Conservation (phyloP, 2,113 vertebrate genomes). For the Larimichthys polyactis region DNA sequence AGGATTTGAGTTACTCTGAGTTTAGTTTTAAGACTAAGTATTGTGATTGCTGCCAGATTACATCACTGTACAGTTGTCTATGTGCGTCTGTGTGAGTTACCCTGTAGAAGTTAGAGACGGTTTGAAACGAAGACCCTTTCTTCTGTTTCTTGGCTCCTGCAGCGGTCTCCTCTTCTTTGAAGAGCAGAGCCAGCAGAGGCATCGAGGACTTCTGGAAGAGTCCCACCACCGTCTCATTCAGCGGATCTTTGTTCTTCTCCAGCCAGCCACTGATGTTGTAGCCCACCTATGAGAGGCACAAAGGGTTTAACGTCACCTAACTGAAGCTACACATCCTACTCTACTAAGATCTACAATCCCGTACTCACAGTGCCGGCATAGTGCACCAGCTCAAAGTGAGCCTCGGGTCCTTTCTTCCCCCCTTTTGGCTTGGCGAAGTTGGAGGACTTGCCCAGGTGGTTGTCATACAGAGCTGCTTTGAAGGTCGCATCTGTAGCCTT, state of each 20-base stretch:
- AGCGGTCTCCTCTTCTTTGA: constrained; percentile 69
- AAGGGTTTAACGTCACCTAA: neutral
- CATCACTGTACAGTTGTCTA: neutral
- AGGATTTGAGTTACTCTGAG: too few relatives aligned
- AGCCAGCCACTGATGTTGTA: constrained; percentile 87
- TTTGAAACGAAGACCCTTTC: constrained; percentile 91
- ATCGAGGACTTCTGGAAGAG: constrained; percentile 89
- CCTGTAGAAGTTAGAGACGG: constrained; percentile 88
- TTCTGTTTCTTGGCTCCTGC: constrained; percentile 84
- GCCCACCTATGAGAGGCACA: constrained; percentile 69
- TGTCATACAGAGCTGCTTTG: constrained; percentile 77
- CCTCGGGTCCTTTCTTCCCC: constrained; percentile 76
- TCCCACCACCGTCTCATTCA: constrained; percentile 87
- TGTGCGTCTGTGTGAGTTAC: constrained; percentile 56
- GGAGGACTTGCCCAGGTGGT: constrained; percentile 76
- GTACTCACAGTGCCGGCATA: constrained; percentile 84
- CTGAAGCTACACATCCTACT: neutral
- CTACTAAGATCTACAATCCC: neutral
- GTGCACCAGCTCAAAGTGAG: constrained; percentile 84
- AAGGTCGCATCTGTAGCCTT: constrained; percentile 77
- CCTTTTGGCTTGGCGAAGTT: constrained; percentile 86
- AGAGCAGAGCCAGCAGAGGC: constrained; percentile 83
- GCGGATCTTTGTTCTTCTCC: constrained; percentile 88
- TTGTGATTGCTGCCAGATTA: neutral
- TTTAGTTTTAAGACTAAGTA: too few relatives aligned